Base-by-base conservation (phyloP, 1,140 invertebrate genomes). In the Ruditapes philippinarum region DNA sequence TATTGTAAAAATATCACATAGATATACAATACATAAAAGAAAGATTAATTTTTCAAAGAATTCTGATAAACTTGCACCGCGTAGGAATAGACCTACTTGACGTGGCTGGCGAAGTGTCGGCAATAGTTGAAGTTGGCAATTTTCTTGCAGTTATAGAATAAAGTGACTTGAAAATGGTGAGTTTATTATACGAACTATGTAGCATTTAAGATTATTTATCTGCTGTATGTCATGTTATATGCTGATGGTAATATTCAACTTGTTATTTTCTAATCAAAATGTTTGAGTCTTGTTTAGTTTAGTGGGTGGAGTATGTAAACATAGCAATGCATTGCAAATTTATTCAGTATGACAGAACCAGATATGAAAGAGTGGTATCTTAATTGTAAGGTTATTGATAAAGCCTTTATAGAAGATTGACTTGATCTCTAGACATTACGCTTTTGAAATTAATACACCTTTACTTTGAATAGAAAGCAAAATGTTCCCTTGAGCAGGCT, bases 41-140 rank as follows among this genome's bases (percentile, higher is more conserved):
- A 78, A 60, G 0, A 57, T 22, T 74, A 42, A 1, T 19, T 14
- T 74, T 70, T 74, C 40, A n/a, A 19, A 40, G 7, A 40, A 42
- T 42, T n/a, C 9, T 70, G 65, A 17, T 12, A 70, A 70, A 36
- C 22, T 70, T 19, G 3, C 9, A 31, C 19, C 36, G 79, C 79
- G 79, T 12, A 81, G 3, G 28, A 62, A 81, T 81, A 54, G 79
- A 42, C 51, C 79, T 62, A 60, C 79, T 81, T 81, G 79, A 81
- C 79, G 79, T 81, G 79, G 79, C 79, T 81, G 12, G 38, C 38
- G 7, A 62, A 81, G 54, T 65, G 57, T 81, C 79, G 79, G 79
- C 79, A 40, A 81, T 40, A 2, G 2, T 4, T 14, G n/a, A 17
- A 38, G 5, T 62, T 62, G 57, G 57, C n/a, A n/a, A 62, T 28